These are phyloP conservation scores for Archegozetes longisetosus DNA, from an alignment of 1,140 invertebrate genomes.

Conservation along the genomic window DNA sequence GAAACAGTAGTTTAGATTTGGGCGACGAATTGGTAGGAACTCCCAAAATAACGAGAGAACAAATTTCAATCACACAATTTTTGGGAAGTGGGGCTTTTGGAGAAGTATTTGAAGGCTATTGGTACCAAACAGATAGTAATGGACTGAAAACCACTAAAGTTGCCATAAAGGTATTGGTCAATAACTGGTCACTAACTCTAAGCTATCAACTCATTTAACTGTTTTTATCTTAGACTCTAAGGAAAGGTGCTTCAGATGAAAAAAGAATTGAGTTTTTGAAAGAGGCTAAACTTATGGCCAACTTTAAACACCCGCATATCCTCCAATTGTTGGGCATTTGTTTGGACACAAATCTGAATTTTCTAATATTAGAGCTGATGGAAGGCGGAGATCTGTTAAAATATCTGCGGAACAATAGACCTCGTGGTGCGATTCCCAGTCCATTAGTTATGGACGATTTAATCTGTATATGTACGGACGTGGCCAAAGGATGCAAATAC, in stretches of 20 bases:
- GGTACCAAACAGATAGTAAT: constrained; percentile 27
- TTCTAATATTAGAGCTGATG: constrained; percentile 92
- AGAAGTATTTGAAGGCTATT: constrained; percentile 77
- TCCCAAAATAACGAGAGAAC: constrained; percentile 62
- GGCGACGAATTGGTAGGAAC: constrained; percentile 50
- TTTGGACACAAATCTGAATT: constrained; percentile 76
- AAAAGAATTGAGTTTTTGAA: constrained; percentile 89
- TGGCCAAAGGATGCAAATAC: constrained; percentile 77
- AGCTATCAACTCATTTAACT: background rate
- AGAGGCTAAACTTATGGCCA: constrained; percentile 91
- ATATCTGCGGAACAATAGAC: constrained; percentile 44
- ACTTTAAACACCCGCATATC: constrained; percentile 92
- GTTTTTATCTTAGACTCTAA: constrained; percentile 46
- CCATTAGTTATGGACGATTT: constrained; percentile 58
- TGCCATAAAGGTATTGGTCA: constrained; percentile 55
- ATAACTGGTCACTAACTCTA: background rate
- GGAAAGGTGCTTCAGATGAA: constrained; percentile 70
- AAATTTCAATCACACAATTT: constrained; percentile 67
- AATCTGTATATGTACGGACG: constrained; percentile 79
- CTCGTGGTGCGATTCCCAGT: background rate
- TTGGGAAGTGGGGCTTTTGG: constrained; percentile 92
- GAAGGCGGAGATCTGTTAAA: constrained; percentile 83
- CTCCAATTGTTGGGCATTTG: constrained; percentile 80
- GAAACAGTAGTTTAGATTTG: constrained; percentile 32
- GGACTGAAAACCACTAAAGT: constrained; percentile 39